Conservation (phyloP, 2,113 vertebrate species). For the Tetraodon nigroviridis region DNA sequence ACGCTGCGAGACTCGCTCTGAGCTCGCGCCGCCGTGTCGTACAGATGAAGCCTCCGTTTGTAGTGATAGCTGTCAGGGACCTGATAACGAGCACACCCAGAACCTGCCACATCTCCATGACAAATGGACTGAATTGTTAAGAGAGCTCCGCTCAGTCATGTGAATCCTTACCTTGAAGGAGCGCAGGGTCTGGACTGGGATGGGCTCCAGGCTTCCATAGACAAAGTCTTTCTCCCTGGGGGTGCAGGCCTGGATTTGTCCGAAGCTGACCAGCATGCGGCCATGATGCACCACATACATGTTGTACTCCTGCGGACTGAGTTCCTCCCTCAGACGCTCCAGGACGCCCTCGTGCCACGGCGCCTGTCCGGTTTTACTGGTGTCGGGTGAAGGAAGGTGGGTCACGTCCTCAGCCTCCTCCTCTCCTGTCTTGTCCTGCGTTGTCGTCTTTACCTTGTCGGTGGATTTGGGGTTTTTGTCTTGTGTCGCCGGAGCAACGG, state of each 20-base stretch:
- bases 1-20: conserved; percentile 70
- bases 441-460: conserved; percentile 15
- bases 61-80: conserved; percentile 83
- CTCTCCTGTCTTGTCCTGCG: conserved; percentile 38
- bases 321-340: conserved; percentile 81
- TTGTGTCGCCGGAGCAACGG: conserved; percentile 34
- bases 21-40: conserved; percentile 1
- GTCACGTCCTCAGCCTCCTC: conserved; percentile 70
- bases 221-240: conserved; percentile 87
- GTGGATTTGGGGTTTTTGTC: conserved; percentile 5
- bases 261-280: conserved; percentile 82
- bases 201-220: conserved; percentile 86
- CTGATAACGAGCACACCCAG: conserved; percentile 25
- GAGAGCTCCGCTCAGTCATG: too few species aligned
- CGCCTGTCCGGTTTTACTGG: conserved; percentile 64
- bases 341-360: conserved; percentile 82
- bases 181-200: conserved; percentile 84
- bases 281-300: conserved; percentile 79
- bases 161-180: conserved; percentile 79
- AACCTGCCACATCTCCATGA: too few species aligned
- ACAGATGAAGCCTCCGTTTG: conserved; percentile 53
- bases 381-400: conserved; percentile 65
- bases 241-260: conserved; percentile 86
- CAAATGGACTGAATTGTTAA: too few species aligned
- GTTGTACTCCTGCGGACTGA: conserved; percentile 82